A percentile compares a stretch with the other conserved stretches of the same genome.
Evolutionary conservation across 2,113 vertebrate genomes (phyloP).

Genomic region (Ciconia maguari): DNA sequence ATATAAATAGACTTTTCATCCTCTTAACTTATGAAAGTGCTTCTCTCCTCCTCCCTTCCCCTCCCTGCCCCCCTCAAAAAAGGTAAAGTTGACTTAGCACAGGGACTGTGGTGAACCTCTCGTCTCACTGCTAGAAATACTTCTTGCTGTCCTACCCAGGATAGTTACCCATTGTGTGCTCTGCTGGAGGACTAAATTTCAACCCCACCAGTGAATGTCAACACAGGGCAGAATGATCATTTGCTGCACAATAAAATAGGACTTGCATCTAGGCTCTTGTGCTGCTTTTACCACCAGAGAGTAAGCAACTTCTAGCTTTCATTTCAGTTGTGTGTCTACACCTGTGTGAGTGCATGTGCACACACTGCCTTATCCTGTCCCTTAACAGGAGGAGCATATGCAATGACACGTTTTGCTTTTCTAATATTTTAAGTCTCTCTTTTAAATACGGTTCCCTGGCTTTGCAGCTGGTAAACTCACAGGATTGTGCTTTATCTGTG

Average conservation of each 20-base stretch:
- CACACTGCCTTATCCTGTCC: neutral
- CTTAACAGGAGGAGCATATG: neutral
- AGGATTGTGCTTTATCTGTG: neutral
- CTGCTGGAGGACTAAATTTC: neutral
- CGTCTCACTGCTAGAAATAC: neutral
- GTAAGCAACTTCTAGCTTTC: neutral
- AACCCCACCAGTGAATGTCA: neutral
- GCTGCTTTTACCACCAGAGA: neutral
- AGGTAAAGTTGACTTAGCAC: neutral
- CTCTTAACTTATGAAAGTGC: slow-evolving; percentile 52
- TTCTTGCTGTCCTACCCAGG: neutral
- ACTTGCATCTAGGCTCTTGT: neutral
- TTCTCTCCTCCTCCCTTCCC: neutral
- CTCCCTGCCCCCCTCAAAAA: neutral
- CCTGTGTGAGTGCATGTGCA: neutral
- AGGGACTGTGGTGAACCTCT: neutral
- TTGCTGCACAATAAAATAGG: neutral
- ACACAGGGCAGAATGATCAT: neutral
- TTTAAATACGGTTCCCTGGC: neutral
- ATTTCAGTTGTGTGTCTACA: neutral
- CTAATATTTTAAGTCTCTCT: neutral
- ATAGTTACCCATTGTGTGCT: neutral
- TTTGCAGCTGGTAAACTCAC: neutral
- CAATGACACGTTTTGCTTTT: neutral
- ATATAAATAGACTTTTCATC: slow-evolving; percentile 78